A percentile compares a stretch with the other conserved stretches of the same genome.
phyloP scores from a whole-genome alignment of 2,888 invertebrate species.

The Sesamia inferens region DNA sequence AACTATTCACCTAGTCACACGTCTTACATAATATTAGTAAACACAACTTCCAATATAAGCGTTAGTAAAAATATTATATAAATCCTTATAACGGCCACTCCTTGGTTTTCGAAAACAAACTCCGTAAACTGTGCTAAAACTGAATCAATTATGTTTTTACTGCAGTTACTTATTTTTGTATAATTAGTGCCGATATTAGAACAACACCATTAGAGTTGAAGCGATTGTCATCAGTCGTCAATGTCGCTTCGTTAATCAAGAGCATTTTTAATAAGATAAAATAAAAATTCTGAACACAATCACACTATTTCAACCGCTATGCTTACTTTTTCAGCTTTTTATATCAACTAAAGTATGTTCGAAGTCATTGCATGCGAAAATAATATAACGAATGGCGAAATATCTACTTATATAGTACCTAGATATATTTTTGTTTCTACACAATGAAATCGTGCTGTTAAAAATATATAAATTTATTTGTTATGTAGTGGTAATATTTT shows the following conservation, averaged over 20 bases:
- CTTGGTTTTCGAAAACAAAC: background rate
- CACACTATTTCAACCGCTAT: background rate
- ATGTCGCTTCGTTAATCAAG: constrained; percentile 36
- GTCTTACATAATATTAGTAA: too few species aligned
- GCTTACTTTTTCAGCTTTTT: too few species aligned
- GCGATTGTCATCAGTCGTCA: constrained; percentile 34
- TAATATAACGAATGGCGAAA: too few species aligned
- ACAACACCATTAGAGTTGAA: constrained; percentile 32
- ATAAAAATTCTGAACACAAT: constrained; percentile 20
- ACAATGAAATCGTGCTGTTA: background rate
- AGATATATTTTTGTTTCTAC: too few species aligned
- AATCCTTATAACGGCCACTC: too few species aligned
- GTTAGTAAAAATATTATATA: too few species aligned
- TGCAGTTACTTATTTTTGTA: constrained; percentile 4
- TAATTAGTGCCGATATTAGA: constrained; percentile 25
- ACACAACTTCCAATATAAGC: too few species aligned
- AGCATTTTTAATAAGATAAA: constrained; percentile 41
- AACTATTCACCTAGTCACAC: too few species aligned
- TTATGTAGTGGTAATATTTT: background rate
- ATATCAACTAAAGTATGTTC: too few species aligned
- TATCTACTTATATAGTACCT: too few species aligned
- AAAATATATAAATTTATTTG: background rate
- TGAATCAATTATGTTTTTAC: constrained; percentile 34
- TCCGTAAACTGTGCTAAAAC: constrained; percentile 8
- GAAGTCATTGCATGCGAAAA: too few species aligned